A percentile compares a stretch with the other conserved stretches of the same genome.
Evolutionary conservation across 2,888 invertebrate species (phyloP).

Genomic region (Abscondita cerata): DNA sequence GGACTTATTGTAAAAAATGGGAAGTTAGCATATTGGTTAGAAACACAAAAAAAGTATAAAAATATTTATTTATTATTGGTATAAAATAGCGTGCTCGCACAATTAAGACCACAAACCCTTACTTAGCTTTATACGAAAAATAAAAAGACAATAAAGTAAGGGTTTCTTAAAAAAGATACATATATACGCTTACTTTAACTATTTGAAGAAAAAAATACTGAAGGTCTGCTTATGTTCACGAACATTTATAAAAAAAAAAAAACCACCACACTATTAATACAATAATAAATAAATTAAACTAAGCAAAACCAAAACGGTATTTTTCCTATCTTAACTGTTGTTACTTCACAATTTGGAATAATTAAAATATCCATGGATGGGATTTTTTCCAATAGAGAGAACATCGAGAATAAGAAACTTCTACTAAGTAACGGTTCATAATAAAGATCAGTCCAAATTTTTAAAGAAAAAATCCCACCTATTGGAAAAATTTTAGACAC

Average conservation of each 20-base stretch:
- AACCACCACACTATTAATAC: slow-evolving; percentile 9
- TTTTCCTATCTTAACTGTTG: not conserved
- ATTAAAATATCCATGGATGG: no score
- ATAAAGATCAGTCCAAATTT: no score
- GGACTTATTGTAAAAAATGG: slow-evolving; percentile 4
- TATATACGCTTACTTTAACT: not conserved
- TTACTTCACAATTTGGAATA: not conserved
- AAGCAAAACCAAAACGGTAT: not conserved
- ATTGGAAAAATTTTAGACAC: no score
- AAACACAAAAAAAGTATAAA: slow-evolving; percentile 13
- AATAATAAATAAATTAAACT: slow-evolving; percentile 11
- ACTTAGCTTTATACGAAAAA: not conserved
- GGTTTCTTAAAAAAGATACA: not conserved
- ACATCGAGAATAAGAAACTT: no score
- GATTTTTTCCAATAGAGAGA: no score
- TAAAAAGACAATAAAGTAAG: no score
- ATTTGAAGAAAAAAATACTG: not conserved
- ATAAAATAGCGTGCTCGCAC: slow-evolving; percentile 23
- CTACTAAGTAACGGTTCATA: no score
- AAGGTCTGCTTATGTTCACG: not conserved
- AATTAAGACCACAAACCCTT: not conserved
- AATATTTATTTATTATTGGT: slow-evolving; percentile 22
- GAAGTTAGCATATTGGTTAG: slow-evolving; percentile 23
- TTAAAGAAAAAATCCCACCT: slow-evolving; percentile 4
- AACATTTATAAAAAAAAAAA: slow-evolving; percentile 3